A percentile compares a stretch with the other conserved stretches of the same genome.
These are phyloP conservation scores for Tetraodon nigroviridis DNA, from an alignment of 2,113 vertebrate genomes.

Conservation along the genomic window DNA sequence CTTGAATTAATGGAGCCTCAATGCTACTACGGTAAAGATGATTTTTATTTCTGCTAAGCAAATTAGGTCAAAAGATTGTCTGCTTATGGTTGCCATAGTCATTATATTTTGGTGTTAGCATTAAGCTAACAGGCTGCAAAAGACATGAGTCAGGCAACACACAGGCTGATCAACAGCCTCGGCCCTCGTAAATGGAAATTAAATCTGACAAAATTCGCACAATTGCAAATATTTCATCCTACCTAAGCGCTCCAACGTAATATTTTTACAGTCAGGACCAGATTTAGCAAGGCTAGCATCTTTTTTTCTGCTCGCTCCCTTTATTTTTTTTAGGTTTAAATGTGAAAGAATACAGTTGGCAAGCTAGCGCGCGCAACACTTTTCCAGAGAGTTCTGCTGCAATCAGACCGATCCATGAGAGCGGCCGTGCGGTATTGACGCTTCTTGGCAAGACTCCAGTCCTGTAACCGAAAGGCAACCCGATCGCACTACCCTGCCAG, in stretches of 20 bases:
- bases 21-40: too few species aligned
- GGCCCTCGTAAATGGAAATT: constrained; percentile 32
- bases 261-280: constrained; percentile 20
- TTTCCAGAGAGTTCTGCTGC: constrained; percentile 24
- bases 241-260: constrained; percentile 19
- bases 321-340: neutral
- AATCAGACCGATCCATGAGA: constrained; percentile 38
- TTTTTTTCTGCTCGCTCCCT: neutral
- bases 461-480: constrained; percentile 25
- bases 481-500: constrained; percentile 15
- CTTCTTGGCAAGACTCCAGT: constrained; percentile 39
- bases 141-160: too few species aligned
- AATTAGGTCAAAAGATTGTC: too few species aligned
- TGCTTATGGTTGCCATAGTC: too few species aligned
- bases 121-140: too few species aligned
- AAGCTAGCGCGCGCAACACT: constrained; percentile 19
- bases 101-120: too few species aligned
- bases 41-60: too few species aligned
- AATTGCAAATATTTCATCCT: constrained; percentile 32
- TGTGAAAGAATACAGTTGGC: constrained; percentile 5
- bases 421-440: constrained; percentile 26
- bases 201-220: constrained; percentile 24
- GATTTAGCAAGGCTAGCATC: constrained; percentile 3
- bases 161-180: neutral
- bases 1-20: too few species aligned